Conservation (phyloP, 1,140 invertebrate genomes). For the Hermatobates lingyangjiaoensis region DNA sequence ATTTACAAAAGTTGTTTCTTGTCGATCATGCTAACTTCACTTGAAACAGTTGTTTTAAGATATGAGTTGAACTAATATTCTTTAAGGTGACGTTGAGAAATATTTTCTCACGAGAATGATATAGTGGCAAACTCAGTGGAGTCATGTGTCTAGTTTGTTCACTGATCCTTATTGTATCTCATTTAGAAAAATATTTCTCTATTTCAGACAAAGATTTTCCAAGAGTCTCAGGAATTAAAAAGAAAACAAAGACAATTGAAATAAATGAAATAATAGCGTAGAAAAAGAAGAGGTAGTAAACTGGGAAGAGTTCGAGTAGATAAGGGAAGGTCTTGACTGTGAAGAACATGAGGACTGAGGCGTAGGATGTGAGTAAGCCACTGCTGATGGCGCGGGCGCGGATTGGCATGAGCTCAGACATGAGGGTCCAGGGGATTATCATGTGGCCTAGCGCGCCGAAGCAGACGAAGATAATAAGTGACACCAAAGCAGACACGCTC, state of each 20-base stretch:
- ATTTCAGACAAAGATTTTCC: conserved; percentile 40
- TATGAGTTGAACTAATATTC: too few species aligned
- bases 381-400: conserved; percentile 29
- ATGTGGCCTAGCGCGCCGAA: conserved; percentile 32
- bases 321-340: conserved; percentile 40
- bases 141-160: too few species aligned
- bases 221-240: conserved; percentile 52
- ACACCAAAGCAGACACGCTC: conserved; percentile 22
- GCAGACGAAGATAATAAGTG: conserved; percentile 30
- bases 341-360: conserved; percentile 42
- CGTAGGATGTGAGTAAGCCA: conserved; percentile 33
- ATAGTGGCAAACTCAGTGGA: too few species aligned
- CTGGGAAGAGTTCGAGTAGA: conserved; percentile 28
- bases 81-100: too few species aligned
- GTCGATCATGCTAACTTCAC: too few species aligned
- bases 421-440: conserved; percentile 42
- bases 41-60: too few species aligned
- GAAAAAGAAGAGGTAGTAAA: conserved; percentile 36
- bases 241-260: conserved; percentile 33
- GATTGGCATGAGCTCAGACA: conserved; percentile 26
- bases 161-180: too few species aligned
- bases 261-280: conserved; percentile 36
- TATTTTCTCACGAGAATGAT: too few species aligned
- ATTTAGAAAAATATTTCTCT: conserved; percentile 27
- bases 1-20: too few species aligned